These are phyloP conservation scores for Rhopalosiphum padi DNA, from an alignment of 1,140 invertebrate genomes.

Conservation along the genomic window DNA sequence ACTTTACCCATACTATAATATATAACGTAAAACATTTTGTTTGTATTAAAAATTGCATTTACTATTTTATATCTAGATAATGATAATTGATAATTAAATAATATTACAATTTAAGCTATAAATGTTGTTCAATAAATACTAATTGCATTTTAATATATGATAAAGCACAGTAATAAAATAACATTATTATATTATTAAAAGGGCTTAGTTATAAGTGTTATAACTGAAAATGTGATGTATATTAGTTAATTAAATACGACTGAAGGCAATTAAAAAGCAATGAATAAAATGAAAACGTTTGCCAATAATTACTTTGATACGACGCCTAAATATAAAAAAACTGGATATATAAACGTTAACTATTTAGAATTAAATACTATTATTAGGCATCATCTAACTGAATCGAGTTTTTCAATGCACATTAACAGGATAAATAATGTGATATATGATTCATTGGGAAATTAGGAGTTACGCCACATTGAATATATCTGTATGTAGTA, in stretches of 20 bases:
- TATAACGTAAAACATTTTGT: background rate
- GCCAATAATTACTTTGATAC: background rate
- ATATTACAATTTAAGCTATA: background rate
- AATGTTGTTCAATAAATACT: background rate
- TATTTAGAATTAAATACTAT: background rate
- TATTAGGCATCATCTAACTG: background rate
- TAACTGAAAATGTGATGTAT: background rate
- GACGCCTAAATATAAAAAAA: background rate
- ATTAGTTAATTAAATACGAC: background rate
- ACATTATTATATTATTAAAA: constrained; percentile 9
- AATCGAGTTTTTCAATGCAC: background rate
- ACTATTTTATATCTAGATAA: constrained; percentile 8
- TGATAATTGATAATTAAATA: background rate
- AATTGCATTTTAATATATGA: constrained; percentile 19
- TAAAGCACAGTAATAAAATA: background rate
- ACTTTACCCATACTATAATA: background rate
- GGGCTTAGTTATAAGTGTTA: background rate
- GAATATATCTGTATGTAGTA: background rate
- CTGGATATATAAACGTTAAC: background rate
- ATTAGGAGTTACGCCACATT: background rate
- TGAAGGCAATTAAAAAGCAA: background rate
- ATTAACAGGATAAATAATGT: background rate
- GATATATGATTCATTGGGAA: constrained; percentile 13
- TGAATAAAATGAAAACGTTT: background rate
- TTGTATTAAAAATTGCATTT: too few relatives aligned